Percentiles rank a stretch among this genome's conserved stretches.
Evolutionary conservation across 1,140 invertebrate genomes (phyloP).

Genomic region (Ips typographus): DNA sequence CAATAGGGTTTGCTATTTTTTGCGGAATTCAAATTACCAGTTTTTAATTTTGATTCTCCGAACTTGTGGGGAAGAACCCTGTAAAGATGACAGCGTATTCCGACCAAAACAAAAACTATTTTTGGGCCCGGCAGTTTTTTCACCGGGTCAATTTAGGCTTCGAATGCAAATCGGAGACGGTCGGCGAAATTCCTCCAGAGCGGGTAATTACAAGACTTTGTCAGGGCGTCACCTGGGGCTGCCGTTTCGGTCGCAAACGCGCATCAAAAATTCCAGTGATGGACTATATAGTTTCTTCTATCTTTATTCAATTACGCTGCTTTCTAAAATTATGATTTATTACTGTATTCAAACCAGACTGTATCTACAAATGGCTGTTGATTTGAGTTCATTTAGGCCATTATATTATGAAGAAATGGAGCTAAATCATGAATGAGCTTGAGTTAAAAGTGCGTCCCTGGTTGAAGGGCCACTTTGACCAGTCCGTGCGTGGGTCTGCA

Average conservation of each 20-base stretch:
- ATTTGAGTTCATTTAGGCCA: too few species aligned
- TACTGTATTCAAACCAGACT: too few species aligned
- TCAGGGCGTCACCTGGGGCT: slow-evolving; percentile 43
- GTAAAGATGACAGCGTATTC: too few species aligned
- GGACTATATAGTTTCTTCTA: not conserved
- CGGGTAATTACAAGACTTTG: slow-evolving; percentile 42
- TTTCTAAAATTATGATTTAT: too few species aligned
- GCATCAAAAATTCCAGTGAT: slow-evolving; percentile 17
- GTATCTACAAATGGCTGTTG: too few species aligned
- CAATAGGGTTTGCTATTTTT: too few species aligned
- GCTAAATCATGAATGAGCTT: not conserved
- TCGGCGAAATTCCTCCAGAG: slow-evolving; percentile 37
- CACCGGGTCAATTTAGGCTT: slow-evolving; percentile 23
- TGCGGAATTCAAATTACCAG: too few species aligned
- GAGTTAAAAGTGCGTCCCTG: slow-evolving; percentile 10
- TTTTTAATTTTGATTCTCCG: too few species aligned
- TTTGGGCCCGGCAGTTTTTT: not conserved
- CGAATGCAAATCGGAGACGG: slow-evolving; percentile 40
- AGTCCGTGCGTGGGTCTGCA: slow-evolving; percentile 30
- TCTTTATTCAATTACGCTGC: too few species aligned
- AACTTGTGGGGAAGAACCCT: too few species aligned
- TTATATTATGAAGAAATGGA: too few species aligned
- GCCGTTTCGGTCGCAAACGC: slow-evolving; percentile 29
- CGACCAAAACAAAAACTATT: not conserved
- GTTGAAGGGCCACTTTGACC: slow-evolving; percentile 35